phyloP scores from a whole-genome alignment of 2,797 vertebrate species.

The Synanceia verrucosa region DNA sequence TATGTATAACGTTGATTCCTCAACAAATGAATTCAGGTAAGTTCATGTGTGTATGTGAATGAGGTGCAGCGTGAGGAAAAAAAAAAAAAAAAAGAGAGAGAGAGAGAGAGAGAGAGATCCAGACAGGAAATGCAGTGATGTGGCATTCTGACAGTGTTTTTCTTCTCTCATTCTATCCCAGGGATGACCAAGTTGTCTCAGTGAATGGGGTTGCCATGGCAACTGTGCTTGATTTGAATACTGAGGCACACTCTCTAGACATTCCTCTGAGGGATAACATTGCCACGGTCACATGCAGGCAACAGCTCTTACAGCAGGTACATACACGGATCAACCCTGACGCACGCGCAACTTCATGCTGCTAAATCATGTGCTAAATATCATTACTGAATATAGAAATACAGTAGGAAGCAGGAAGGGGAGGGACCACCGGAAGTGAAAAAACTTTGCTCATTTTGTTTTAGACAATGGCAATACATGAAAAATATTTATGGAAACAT shows the following conservation, averaged over 20 bases:
- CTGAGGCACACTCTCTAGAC: conserved; percentile 47
- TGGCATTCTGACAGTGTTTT: conserved; percentile 25
- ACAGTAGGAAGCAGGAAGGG: neutral
- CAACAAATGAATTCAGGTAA: neutral
- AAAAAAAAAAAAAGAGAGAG: fast-evolving
- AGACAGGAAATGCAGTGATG: conserved; percentile 21
- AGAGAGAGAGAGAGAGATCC: fast-evolving
- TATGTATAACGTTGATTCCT: neutral
- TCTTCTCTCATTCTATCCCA: conserved; percentile 33
- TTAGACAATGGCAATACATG: neutral
- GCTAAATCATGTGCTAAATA: neutral
- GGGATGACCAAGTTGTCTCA: conserved; percentile 25
- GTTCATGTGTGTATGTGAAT: neutral
- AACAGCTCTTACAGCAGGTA: conserved; percentile 27
- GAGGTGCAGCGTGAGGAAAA: neutral
- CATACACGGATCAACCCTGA: conserved; percentile 13
- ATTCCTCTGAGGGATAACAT: conserved; percentile 58
- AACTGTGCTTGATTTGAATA: conserved; percentile 56
- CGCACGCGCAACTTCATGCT: neutral
- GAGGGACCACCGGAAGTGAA: neutral
- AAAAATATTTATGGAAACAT: neutral
- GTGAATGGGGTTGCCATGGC: conserved; percentile 54
- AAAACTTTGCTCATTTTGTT: neutral
- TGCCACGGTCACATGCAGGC: conserved; percentile 37
- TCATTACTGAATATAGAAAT: neutral